A percentile compares a stretch with the other conserved stretches of the same genome.
phyloP scores from a whole-genome alignment of 2,888 invertebrate species.

The Dryobotodes eremita region DNA sequence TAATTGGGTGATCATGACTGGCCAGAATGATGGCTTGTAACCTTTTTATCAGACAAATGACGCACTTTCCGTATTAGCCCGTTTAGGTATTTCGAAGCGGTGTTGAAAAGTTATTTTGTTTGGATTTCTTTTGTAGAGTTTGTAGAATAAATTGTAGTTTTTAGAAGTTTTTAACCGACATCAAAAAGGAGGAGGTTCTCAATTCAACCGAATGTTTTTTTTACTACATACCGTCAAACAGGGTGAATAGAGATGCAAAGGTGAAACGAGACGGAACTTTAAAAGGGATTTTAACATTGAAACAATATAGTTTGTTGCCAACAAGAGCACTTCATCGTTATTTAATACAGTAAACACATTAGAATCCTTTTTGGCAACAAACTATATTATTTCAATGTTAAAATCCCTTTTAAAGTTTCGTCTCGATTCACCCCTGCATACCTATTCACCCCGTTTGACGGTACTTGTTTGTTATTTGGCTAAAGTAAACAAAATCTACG shows the following conservation, averaged over 20 bases:
- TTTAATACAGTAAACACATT: too few species aligned
- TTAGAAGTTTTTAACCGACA: too few species aligned
- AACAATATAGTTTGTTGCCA: too few species aligned
- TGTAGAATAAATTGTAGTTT: not conserved
- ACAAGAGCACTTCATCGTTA: too few species aligned
- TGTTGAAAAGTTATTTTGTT: not conserved
- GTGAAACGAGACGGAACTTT: too few species aligned
- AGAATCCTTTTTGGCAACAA: too few species aligned
- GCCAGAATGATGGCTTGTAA: conserved; percentile 18
- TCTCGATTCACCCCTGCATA: too few species aligned
- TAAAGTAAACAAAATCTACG: not conserved
- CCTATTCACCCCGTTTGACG: too few species aligned
- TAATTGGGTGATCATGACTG: conserved; percentile 56
- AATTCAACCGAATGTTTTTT: not conserved
- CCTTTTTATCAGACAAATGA: conserved; percentile 22
- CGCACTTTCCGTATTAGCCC: conserved; percentile 40
- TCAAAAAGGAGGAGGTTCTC: not conserved
- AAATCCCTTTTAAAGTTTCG: too few species aligned
- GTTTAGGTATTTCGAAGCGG: not conserved
- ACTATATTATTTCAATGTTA: too few species aligned
- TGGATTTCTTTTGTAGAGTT: conserved; percentile 3
- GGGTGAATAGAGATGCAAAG: too few species aligned
- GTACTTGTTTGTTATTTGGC: not conserved
- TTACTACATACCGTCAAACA: not conserved
- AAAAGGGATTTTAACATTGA: too few species aligned